Conservation (phyloP, 2,113 vertebrate genomes). For the Pangasianodon hypophthalmus region DNA sequence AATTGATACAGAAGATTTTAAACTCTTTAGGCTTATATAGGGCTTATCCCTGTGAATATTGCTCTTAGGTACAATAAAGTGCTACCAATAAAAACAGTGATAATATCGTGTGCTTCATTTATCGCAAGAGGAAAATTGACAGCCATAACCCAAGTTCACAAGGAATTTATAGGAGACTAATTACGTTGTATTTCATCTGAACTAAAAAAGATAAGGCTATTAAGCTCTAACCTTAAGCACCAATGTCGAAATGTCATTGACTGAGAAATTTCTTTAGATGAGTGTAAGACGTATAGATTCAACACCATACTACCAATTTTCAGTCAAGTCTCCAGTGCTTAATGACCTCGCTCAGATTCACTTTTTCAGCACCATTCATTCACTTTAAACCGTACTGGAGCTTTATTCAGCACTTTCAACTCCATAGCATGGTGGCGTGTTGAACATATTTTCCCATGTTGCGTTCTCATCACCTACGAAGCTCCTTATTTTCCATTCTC, state of each 20-base stretch:
- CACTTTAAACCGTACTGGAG: not conserved
- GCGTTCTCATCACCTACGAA: conserved; percentile 9
- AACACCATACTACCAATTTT: not conserved
- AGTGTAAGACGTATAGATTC: not conserved
- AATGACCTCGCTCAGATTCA: not conserved
- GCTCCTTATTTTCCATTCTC: conserved; percentile 41
- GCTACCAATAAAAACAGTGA: not conserved
- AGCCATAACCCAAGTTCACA: not conserved
- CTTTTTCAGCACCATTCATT: not conserved
- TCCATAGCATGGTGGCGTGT: not conserved
- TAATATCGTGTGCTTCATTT: not conserved
- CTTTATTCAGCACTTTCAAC: not conserved
- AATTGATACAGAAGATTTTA: no score
- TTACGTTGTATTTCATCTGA: not conserved
- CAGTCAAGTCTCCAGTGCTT: not conserved
- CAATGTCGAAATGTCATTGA: not conserved
- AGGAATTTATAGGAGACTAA: not conserved
- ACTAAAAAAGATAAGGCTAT: not conserved
- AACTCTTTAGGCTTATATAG: not conserved
- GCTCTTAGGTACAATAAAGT: not conserved
- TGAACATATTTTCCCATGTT: not conserved
- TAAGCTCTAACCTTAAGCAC: not conserved
- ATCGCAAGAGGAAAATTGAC: not conserved
- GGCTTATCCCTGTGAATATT: not conserved
- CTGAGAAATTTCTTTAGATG: not conserved